Evolutionary conservation across 1,140 invertebrate genomes (phyloP).

Genomic region (Cryptotermes secundus): DNA sequence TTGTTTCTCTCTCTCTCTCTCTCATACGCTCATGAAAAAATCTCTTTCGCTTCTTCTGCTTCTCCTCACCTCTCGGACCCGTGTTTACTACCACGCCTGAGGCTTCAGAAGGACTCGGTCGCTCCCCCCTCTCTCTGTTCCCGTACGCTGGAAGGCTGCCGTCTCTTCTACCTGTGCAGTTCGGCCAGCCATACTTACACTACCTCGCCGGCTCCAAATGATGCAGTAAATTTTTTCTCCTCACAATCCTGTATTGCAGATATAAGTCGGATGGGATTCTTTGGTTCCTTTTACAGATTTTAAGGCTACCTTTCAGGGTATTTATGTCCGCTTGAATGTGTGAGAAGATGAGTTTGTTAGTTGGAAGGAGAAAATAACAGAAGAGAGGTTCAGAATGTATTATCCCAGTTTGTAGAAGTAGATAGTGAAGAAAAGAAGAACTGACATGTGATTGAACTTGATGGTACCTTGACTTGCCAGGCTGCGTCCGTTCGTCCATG

Average conservation of each 20-base stretch:
- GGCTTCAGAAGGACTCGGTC: neutral
- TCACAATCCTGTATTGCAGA: neutral
- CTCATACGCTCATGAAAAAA: neutral
- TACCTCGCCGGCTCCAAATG: slow-evolving; percentile 1
- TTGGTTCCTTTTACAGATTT: neutral
- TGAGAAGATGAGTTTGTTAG: neutral
- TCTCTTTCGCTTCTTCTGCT: neutral
- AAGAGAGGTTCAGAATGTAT: neutral
- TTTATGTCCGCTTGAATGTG: neutral
- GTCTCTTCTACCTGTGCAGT: neutral
- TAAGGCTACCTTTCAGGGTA: neutral
- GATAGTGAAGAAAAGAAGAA: neutral
- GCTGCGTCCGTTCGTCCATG: neutral
- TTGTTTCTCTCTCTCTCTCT: neutral
- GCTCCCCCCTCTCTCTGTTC: neutral
- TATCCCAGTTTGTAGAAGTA: neutral
- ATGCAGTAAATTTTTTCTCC: slow-evolving; percentile 12
- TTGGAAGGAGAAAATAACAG: neutral
- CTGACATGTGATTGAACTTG: slow-evolving; percentile 3
- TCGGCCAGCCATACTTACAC: neutral
- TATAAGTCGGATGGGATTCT: neutral
- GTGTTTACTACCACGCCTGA: slow-evolving; percentile 4
- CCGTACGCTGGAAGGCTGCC: neutral
- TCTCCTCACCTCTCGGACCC: neutral
- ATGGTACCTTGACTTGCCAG: neutral